Conservation (phyloP, 2,888 invertebrate species). For the Thera obeliscata region DNA sequence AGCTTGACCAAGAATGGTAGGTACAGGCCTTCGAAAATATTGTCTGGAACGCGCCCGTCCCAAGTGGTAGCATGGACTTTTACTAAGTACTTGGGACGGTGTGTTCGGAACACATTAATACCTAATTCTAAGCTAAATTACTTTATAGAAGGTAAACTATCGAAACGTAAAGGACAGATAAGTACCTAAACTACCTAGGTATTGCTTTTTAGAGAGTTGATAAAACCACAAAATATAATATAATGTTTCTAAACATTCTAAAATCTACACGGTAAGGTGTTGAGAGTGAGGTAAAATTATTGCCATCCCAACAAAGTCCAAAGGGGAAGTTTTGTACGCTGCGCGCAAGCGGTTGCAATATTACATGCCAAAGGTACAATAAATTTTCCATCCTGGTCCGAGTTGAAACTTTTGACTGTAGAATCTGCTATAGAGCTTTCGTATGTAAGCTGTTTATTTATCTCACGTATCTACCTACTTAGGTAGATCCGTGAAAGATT, state of each 20-base stretch:
- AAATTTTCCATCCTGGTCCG: slow-evolving; percentile 39
- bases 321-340: slow-evolving; percentile 36
- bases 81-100: background rate
- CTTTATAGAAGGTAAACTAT: too few species aligned
- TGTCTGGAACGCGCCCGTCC: background rate
- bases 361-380: slow-evolving; percentile 42
- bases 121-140: background rate
- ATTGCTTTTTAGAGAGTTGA: background rate
- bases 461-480: background rate
- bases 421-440: slow-evolving; percentile 16
- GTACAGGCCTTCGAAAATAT: background rate
- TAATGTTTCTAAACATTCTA: slow-evolving; percentile 11
- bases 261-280: slow-evolving; percentile 20
- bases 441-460: slow-evolving; percentile 2
- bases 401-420: slow-evolving; percentile 32
- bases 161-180: too few species aligned
- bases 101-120: background rate
- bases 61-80: background rate
- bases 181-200: too few species aligned
- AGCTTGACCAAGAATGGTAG: slow-evolving; percentile 7
- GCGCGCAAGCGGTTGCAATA: slow-evolving; percentile 40
- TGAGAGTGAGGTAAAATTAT: slow-evolving; percentile 22
- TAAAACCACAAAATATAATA: slow-evolving; percentile 8
- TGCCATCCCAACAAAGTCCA: slow-evolving; percentile 28
- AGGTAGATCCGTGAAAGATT: background rate